Conservation (phyloP, 2,113 vertebrate genomes). For the Pandion haliaetus region DNA sequence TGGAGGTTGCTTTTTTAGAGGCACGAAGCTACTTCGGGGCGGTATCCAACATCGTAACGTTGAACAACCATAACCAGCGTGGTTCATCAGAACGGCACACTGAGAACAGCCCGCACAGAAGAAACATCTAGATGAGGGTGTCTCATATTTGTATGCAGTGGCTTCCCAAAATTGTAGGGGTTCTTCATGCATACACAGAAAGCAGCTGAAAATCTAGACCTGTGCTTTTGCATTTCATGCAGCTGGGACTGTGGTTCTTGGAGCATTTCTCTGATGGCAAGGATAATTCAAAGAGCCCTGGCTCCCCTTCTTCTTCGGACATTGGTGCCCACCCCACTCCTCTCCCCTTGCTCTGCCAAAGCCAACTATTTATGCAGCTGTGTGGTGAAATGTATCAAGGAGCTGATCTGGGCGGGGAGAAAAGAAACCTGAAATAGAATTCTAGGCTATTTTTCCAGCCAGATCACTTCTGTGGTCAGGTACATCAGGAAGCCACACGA, state of each 20-base stretch:
- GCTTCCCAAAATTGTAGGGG: neutral
- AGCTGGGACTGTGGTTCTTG: neutral
- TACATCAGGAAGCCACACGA: neutral
- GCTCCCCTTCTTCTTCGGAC: neutral
- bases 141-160: neutral
- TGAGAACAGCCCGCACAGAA: neutral
- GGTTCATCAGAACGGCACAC: neutral
- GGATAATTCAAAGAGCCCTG: neutral
- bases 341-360: neutral
- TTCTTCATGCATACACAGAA: neutral
- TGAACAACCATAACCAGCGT: neutral
- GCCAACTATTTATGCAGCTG: conserved; percentile 29
- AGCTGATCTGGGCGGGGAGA: neutral
- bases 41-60: neutral
- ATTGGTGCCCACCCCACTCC: neutral
- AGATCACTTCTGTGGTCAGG: neutral
- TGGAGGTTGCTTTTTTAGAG: neutral
- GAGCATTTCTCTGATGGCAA: neutral
- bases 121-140: neutral
- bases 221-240: neutral
- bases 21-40: neutral
- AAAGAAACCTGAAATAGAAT: neutral
- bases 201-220: neutral
- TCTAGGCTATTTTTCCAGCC: neutral
- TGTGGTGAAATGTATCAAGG: neutral